Evolutionary conservation across 2,797 vertebrate species (phyloP).

Genomic region (Phalloptychus januarius): DNA sequence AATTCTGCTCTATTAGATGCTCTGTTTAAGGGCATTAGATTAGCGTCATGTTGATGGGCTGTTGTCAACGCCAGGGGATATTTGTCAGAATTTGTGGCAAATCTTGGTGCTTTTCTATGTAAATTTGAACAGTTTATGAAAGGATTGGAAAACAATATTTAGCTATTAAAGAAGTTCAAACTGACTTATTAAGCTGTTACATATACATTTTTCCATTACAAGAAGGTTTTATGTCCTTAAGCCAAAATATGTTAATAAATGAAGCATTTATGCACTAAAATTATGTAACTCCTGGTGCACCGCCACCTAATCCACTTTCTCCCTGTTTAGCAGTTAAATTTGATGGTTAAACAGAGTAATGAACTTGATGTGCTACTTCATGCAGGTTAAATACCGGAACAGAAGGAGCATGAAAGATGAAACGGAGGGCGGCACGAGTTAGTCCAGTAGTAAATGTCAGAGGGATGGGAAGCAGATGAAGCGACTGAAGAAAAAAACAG

Average conservation of each 20-base stretch:
- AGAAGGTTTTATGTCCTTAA: not conserved
- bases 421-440: not conserved
- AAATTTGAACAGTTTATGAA: not conserved
- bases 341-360: conserved; percentile 4
- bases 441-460: not conserved
- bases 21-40: not conserved
- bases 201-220: not conserved
- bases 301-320: not conserved
- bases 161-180: not conserved
- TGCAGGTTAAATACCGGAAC: conserved; percentile 7
- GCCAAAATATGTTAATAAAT: not conserved
- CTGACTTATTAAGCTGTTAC: not conserved
- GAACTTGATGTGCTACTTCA: conserved; percentile 4
- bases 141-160: not conserved
- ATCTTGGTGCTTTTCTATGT: not conserved
- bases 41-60: not conserved
- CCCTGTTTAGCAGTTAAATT: conserved; percentile 1
- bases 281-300: not conserved
- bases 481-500: not conserved
- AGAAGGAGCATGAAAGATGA: not conserved
- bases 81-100: not conserved
- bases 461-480: not conserved
- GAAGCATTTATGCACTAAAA: not conserved
- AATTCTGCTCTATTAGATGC: not conserved
- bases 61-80: not conserved